Base-by-base conservation (phyloP, 2,888 invertebrate species). In the Bombylius discolor region DNA sequence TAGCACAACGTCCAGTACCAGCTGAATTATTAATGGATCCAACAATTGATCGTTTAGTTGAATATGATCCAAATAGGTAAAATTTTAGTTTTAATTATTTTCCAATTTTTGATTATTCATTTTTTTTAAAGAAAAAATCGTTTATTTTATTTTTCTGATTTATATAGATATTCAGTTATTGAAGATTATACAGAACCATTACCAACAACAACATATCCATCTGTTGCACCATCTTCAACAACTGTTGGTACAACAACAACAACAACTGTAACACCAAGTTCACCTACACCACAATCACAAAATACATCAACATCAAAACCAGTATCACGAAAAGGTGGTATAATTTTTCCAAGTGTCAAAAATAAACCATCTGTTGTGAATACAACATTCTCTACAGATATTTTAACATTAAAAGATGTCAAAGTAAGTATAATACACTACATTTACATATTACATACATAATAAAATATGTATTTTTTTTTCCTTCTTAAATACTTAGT, bases 291-390 rank as follows among this genome's bases (percentile, higher is more conserved):
- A 9, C 47, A 39, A 31, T 51, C 55, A 14, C 57, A 56, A 56
- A 64, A 63, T 59, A 55, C 58, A 46, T 67, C 70, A 42, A 68
- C 71, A 0, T 70, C 71, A 4, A 74, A 78, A 62, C 69, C 75
- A 3, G 65, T 73, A 6, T 73, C 74, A 58, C 80, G 88, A 61
- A 89, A 89, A 73, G 86, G 89, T 46, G 88, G 89, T 58, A 83
- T 92, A 65, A 91, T 92, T 71, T 92, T 92, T 75, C 92, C 92
- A 11, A 90, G 90, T 70, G 87, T 91, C 53, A 91, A 91, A 75
- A 91, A 91, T 73, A 92, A 92, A 65, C 91, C 92, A 32, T 83
- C 87, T 62, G 82, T 87, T n/a, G 85, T 86, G 56, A 90, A 90
- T 76, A 85, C 86, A 62, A 88, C 88, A 51, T 89, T 89, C 71